Evolutionary conservation across 2,888 invertebrate species (phyloP).

Genomic region (Noctua comes): DNA sequence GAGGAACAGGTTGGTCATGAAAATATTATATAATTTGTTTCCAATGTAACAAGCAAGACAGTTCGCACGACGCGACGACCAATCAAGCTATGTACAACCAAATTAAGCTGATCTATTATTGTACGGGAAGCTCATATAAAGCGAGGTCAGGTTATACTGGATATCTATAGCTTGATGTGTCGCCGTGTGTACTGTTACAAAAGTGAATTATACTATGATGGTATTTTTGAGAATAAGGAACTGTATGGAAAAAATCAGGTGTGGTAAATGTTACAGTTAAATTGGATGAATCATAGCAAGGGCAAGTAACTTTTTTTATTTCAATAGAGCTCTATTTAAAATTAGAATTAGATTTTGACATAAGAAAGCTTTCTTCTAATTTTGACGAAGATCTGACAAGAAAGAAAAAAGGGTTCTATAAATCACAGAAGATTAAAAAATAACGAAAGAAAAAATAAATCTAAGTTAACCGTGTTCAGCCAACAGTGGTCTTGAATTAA

Average conservation of each 20-base stretch:
- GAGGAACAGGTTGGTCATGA: conserved; percentile 24
- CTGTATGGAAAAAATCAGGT: background rate
- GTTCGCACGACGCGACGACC: no score
- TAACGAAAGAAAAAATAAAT: background rate
- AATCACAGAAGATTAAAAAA: conserved; percentile 14
- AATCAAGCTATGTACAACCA: no score
- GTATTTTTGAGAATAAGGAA: background rate
- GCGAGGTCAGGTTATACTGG: no score
- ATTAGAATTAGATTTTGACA: no score
- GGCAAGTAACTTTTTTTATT: background rate
- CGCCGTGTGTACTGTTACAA: no score
- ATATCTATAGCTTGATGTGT: no score
- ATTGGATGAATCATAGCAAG: background rate
- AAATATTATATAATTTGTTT: background rate
- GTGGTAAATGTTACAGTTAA: background rate
- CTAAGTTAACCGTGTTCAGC: conserved; percentile 22
- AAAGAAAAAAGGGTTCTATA: background rate
- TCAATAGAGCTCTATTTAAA: no score
- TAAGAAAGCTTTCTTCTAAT: no score
- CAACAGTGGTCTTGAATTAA: conserved; percentile 18
- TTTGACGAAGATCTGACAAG: background rate
- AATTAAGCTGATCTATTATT: no score
- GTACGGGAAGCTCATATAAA: no score
- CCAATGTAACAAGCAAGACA: background rate
- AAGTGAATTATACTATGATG: no score